Evolutionary conservation across 2,888 invertebrate species (phyloP), one percentile per base, ranked within the genome.

Genomic region (Acronicta aceris): DNA sequence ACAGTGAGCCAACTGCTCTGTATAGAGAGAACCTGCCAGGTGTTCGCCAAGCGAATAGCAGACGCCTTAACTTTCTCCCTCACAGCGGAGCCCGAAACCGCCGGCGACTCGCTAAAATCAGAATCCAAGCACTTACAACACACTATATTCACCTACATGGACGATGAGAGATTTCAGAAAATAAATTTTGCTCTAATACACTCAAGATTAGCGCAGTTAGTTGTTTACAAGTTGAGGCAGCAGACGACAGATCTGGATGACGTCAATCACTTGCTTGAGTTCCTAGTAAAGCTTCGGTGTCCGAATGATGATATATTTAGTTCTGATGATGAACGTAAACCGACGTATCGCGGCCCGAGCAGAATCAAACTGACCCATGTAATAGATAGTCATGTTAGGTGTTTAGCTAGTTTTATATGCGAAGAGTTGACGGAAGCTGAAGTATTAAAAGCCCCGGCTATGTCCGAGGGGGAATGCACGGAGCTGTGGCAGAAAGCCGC

Each of bases 81-180:
- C 10, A 92, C 94, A 36, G 95, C 95, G 16, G 95, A 95, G 70
- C 90, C 95, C 0, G 95, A 95, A 64, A 92, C 95, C 0, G 95
- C 95, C 0, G 95, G 94, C 0, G 94, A 96, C 63, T 94, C 95
- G 0, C 85, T 97, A n/a, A 95, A 96, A 79, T 95, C 95, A 0
- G 96, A 97, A 90, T 95, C 96, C 0, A 96, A 96, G 85, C 96
- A 96, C 83, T 88, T 97, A 42, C 96, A 96, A 82, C 95, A 96
- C 68, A 95, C 97, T 5, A 96, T 97, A 46, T 95, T 91, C 54
- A 96, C 96, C 41, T 97, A 96, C 82, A 96, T 96, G 95, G 96
- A 96, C 67, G 97, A 97, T 82, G 90, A 93, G 21, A 88, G 97
- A 65, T 97, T 97, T 83, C 86, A 94, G 6, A 92, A 94, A 15